Evolutionary conservation across 2,888 invertebrate genomes (phyloP).

Genomic region (Metalampra italica): DNA sequence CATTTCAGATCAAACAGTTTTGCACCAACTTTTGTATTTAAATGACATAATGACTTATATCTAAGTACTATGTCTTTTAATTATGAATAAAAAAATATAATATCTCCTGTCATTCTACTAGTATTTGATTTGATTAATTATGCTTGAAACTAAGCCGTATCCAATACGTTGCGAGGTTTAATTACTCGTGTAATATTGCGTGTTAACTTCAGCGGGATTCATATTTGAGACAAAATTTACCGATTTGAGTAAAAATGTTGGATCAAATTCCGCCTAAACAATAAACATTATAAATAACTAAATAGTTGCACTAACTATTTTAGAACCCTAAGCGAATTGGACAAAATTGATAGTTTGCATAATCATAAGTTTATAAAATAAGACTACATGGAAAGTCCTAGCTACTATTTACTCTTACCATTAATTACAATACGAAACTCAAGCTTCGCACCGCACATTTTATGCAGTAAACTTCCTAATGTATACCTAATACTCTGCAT

Average conservation of each 20-base stretch:
- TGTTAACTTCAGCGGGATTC: conserved; percentile 6
- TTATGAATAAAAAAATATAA: background rate
- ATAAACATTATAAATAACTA: too few species aligned
- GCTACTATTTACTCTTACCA: conserved; percentile 27
- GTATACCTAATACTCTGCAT: conserved; percentile 12
- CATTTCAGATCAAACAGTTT: too few species aligned
- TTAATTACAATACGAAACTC: conserved; percentile 36
- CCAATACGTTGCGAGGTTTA: background rate
- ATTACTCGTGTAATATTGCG: background rate
- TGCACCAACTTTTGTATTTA: too few species aligned
- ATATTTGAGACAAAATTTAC: conserved; percentile 21
- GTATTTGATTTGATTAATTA: too few species aligned
- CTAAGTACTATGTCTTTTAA: too few species aligned
- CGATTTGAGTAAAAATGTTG: conserved; percentile 28
- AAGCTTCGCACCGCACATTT: conserved; percentile 17
- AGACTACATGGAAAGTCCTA: conserved; percentile 38
- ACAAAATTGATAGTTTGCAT: conserved; percentile 41
- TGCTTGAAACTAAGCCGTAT: too few species aligned
- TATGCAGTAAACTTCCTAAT: conserved; percentile 9
- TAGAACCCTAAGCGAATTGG: conserved; percentile 26
- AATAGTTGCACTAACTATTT: conserved; percentile 24
- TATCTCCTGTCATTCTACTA: conserved; percentile 12
- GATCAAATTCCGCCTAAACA: conserved; percentile 23
- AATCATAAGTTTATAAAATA: conserved; percentile 17
- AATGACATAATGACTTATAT: too few species aligned